Percentiles rank a stretch among this genome's conserved stretches.
Evolutionary conservation across 1,140 invertebrate genomes (phyloP).

Genomic region (Delia radicum): DNA sequence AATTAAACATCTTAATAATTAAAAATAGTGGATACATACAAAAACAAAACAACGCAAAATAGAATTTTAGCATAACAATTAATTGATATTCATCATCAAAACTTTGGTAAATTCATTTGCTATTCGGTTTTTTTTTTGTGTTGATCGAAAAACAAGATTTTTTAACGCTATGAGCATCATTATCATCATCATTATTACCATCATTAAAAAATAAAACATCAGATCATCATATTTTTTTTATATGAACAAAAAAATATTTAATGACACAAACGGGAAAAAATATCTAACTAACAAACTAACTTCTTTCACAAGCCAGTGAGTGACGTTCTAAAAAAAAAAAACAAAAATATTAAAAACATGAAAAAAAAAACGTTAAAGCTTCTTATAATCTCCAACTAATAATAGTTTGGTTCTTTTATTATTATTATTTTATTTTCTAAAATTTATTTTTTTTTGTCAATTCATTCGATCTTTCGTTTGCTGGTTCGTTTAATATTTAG

Average conservation of each 20-base stretch:
- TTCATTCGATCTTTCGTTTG: slow-evolving; percentile 38
- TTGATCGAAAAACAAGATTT: not conserved
- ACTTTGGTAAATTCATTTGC: not conserved
- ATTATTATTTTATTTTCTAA: too few species aligned
- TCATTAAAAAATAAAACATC: not conserved
- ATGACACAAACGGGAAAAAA: not conserved
- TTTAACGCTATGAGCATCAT: not conserved
- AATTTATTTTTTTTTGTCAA: slow-evolving; percentile 18
- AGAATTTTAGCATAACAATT: not conserved
- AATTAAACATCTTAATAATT: not conserved
- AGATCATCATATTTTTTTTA: not conserved
- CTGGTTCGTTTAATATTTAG: not conserved
- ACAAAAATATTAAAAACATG: not conserved
- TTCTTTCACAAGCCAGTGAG: not conserved
- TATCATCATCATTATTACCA: not conserved
- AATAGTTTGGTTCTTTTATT: not conserved
- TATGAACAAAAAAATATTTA: not conserved
- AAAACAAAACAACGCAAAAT: not conserved
- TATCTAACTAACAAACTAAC: not conserved
- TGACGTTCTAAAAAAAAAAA: not conserved
- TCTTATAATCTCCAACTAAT: not conserved
- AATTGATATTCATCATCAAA: not conserved
- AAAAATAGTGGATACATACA: not conserved
- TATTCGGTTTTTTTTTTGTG: not conserved
- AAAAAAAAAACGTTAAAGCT: not conserved